These are phyloP conservation scores for Trichonephila clavipes DNA, from an alignment of 1,140 invertebrate species.

Conservation along the genomic window DNA sequence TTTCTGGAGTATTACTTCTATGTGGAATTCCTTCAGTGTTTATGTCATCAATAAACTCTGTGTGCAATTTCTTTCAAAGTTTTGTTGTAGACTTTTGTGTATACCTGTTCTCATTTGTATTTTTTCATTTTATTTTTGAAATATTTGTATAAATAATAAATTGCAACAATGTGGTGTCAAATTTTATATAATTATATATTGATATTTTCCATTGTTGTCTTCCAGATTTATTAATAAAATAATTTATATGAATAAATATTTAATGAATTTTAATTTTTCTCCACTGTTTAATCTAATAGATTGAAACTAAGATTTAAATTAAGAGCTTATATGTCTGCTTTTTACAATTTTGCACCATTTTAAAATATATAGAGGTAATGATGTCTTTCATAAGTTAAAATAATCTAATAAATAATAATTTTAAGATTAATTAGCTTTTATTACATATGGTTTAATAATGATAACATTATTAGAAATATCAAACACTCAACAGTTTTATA, in stretches of 20 bases:
- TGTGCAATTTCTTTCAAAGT: conserved; percentile 18
- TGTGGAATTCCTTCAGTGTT: neutral
- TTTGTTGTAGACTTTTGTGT: conserved; percentile 40
- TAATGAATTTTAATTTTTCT: neutral
- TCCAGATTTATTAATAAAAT: conserved; percentile 35
- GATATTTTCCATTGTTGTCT: conserved; percentile 29
- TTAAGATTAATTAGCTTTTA: too few species aligned
- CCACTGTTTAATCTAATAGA: too few species aligned
- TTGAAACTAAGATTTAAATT: too few species aligned
- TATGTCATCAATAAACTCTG: conserved; percentile 12
- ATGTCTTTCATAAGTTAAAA: too few species aligned
- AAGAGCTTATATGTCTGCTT: too few species aligned
- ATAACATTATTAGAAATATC: too few species aligned
- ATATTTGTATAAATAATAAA: conserved; percentile 44
- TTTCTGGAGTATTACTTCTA: conserved; percentile 49
- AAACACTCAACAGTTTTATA: too few species aligned
- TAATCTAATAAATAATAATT: too few species aligned
- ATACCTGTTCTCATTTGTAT: conserved; percentile 60
- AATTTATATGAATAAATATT: conserved; percentile 1
- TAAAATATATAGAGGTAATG: too few species aligned
- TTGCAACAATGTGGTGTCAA: neutral
- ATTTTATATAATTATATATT: conserved; percentile 17
- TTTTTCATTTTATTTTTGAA: conserved; percentile 70
- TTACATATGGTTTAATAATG: too few species aligned
- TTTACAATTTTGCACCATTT: too few species aligned